Conservation (phyloP, 1,140 invertebrate species). For the Metopolophium dirhodum region DNA sequence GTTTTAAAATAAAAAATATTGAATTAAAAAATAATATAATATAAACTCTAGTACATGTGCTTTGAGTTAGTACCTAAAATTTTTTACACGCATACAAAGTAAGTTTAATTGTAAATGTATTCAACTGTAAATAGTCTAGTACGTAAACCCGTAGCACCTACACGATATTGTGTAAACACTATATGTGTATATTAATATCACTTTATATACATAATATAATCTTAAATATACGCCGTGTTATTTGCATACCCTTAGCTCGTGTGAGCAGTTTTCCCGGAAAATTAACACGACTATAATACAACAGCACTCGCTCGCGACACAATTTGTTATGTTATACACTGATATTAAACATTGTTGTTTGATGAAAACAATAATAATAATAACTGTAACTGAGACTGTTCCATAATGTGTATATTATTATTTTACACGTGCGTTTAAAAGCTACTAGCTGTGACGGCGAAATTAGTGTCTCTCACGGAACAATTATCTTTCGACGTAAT, state of each 20-base stretch:
- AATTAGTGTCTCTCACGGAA: background rate
- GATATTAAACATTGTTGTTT: background rate
- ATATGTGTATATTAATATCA: conserved; percentile 1
- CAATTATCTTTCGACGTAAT: background rate
- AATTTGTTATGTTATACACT: background rate
- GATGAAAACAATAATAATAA: background rate
- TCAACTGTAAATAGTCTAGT: background rate
- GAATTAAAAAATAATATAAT: background rate
- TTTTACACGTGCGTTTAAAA: background rate
- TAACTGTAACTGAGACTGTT: background rate
- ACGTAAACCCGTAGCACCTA: background rate
- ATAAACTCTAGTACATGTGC: background rate
- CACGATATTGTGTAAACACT: background rate
- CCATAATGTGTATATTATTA: background rate
- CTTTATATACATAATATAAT: background rate
- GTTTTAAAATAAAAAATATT: background rate
- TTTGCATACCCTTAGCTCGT: background rate
- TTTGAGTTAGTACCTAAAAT: background rate
- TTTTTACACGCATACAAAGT: background rate
- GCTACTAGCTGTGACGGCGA: background rate
- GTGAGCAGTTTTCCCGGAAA: background rate
- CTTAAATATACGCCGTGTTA: background rate
- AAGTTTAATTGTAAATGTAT: background rate
- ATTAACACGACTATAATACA: background rate
- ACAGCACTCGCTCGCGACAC: background rate